Base-by-base conservation (phyloP, 2,888 invertebrate genomes). In the Formica aserva region DNA sequence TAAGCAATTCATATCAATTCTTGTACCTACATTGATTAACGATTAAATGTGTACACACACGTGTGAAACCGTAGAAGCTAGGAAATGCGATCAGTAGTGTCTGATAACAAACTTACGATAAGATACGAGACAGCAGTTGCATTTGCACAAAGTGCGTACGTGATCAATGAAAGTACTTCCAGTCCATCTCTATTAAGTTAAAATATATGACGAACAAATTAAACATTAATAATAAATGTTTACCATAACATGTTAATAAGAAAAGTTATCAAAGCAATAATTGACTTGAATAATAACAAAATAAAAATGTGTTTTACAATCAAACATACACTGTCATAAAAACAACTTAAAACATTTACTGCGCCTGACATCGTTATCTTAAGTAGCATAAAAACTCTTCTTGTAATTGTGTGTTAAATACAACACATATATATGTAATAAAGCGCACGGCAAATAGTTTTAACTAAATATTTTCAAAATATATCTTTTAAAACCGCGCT, bases 101-200 rank as follows among this genome's bases (percentile, higher is more conserved):
- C 80, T 38, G 71, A 81, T 85, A 84, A 83, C 63, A 13, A n/a
- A 76, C 74, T 83, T 63, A 52, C 48, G 80, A 84, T 84, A 85
- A 84, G 65, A 63, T 9, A 60, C 48, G 18, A 63, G 18, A 29
- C 65, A 22, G 13, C 65, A 65, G 6, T 65, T 65, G 22, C 5
- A 15, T 29, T 22, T 38, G 35, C 22, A 63, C 35, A 63, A 35
- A 63, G 65, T 65, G n/a, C 22, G 38, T 38, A 11, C 3, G 35
- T 4, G 29, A 18, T 66, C 1, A 41, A 18, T 45, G 18, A 22
- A 45, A 45, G 8, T 45, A 8, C 1, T 45, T 45, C 3, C 18
- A 66, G 8, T 66, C 5, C 62, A 29, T n/a, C 4, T 32, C 11
- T 45, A 18, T 29, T 32, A n/a, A 3, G 26, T 66, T 45, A 9